Percentiles rank a stretch among this genome's conserved stretches.
These are phyloP conservation scores for Wasmannia auropunctata DNA, from an alignment of 1,140 invertebrate species.

Conservation along the genomic window DNA sequence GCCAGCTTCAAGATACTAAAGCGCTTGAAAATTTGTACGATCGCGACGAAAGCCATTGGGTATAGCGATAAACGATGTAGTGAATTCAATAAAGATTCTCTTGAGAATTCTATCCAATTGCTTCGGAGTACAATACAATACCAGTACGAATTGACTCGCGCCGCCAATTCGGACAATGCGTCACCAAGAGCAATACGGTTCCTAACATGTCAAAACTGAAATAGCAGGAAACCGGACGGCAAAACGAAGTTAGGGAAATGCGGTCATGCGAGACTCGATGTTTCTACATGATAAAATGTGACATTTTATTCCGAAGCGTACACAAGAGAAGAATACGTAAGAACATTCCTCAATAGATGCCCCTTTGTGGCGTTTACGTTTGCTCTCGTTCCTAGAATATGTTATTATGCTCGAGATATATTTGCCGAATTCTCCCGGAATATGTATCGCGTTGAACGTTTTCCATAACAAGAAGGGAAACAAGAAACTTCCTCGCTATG, in stretches of 20 bases:
- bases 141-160: not conserved
- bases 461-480: not conserved
- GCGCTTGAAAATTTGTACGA: not conserved
- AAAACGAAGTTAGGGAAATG: constrained; percentile 27
- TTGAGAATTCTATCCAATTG: not conserved
- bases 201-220: not conserved
- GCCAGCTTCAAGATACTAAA: constrained; percentile 50
- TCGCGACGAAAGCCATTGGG: not conserved
- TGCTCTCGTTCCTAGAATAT: not conserved
- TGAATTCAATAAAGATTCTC: not conserved
- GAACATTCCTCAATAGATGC: not conserved
- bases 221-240: not conserved
- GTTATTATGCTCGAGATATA: not conserved
- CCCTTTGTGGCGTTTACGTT: constrained; percentile 22
- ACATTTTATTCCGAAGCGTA: not conserved
- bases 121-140: not conserved
- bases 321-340: constrained; percentile 19
- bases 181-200: not conserved
- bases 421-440: not conserved
- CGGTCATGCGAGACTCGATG: constrained; percentile 3
- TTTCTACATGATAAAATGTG: not conserved
- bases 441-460: not conserved
- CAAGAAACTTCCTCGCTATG: not conserved
- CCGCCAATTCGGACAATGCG: constrained; percentile 15
- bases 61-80: not conserved